A percentile compares a stretch with the other conserved stretches of the same genome.
Evolutionary conservation across 2,888 invertebrate species (phyloP).

Genomic region (Abrostola triplasia): DNA sequence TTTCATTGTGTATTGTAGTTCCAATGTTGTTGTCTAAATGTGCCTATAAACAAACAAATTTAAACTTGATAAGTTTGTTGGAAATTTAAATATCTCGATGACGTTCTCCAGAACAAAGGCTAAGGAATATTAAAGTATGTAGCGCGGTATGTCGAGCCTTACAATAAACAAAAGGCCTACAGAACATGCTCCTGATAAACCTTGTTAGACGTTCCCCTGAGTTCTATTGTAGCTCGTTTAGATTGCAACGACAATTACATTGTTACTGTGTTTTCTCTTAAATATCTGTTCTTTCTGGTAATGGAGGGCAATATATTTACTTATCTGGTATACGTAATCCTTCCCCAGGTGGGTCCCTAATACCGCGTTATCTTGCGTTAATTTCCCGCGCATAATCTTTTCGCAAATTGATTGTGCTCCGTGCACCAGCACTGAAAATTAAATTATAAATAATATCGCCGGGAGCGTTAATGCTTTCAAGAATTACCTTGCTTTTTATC

Average conservation of each 20-base stretch:
- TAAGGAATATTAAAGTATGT: conserved; percentile 77
- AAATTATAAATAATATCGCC: conserved; percentile 60
- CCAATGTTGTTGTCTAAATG: conserved; percentile 53
- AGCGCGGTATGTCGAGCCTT: conserved; percentile 64
- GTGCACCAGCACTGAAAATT: conserved; percentile 57
- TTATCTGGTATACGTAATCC: conserved; percentile 79
- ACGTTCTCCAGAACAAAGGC: conserved; percentile 72
- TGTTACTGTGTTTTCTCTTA: conserved; percentile 67
- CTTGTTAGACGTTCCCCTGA: conserved; percentile 68
- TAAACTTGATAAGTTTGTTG: conserved; percentile 72
- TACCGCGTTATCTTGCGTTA: conserved; percentile 81
- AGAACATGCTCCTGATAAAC: conserved; percentile 72
- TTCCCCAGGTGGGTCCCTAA: conserved; percentile 80
- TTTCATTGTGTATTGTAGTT: conserved; percentile 32
- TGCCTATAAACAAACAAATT: conserved; percentile 54
- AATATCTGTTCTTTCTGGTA: conserved; percentile 76
- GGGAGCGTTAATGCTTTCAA: conserved; percentile 42
- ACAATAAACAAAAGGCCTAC: conserved; percentile 74
- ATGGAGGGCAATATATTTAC: conserved; percentile 79
- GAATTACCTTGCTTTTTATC: conserved; percentile 40
- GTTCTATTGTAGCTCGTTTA: conserved; percentile 73
- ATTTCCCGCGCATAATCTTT: conserved; percentile 77
- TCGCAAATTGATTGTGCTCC: conserved; percentile 77
- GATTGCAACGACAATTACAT: conserved; percentile 74
- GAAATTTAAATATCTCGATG: conserved; percentile 67